Base-by-base conservation (phyloP, 2,797 vertebrate species). In the Xiphorhynchus erythropygius region DNA sequence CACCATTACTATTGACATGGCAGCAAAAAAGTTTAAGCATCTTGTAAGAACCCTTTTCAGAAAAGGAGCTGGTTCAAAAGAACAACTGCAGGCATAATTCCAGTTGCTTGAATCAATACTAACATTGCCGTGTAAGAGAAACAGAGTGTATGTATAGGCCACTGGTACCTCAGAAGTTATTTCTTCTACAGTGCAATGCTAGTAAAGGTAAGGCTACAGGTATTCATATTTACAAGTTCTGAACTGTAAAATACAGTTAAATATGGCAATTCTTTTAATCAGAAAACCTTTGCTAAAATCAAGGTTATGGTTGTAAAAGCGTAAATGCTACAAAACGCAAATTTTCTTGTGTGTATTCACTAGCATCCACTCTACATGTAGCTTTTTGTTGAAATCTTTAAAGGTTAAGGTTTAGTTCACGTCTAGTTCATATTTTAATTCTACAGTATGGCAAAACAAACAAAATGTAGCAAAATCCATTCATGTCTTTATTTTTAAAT, bases 161-260 rank as follows among this genome's bases (percentile, higher is more conserved):
- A 41, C 6, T 4, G 0, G 53, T 25, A 56, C 8, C 2, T 5
- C 33, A 62, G 2, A 39, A 21, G 3, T 64, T 24, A 11, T 39
- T 64, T 47, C 41, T 49, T 78, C 6, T 55, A 22, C 10, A 50
- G 5, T 56, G 8, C 8, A 64, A n/a, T 46, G 8, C 2, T 56
- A 47, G 35, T 16, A 67, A 70, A 73, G 14, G 4, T 52, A 74
- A 79, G 18, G 18, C 9, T 44, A 19, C 0, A 2, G 5, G 4
- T 62, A 47, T 32, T 33, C 18, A 68, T 11, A 47, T 63, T 85
- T 62, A 28, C 7, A 30, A 50, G n/a, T 59, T 85, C 8, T 77
- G 50, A 81, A 62, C 13, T 47, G 10, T 37, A 44, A 44, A 44
- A 44, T 44, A 44, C 33, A 68, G 21, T 50, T 60, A 49, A 22